Evolutionary conservation across 2,113 vertebrate genomes (phyloP).

Genomic region (Euleptes europaea): DNA sequence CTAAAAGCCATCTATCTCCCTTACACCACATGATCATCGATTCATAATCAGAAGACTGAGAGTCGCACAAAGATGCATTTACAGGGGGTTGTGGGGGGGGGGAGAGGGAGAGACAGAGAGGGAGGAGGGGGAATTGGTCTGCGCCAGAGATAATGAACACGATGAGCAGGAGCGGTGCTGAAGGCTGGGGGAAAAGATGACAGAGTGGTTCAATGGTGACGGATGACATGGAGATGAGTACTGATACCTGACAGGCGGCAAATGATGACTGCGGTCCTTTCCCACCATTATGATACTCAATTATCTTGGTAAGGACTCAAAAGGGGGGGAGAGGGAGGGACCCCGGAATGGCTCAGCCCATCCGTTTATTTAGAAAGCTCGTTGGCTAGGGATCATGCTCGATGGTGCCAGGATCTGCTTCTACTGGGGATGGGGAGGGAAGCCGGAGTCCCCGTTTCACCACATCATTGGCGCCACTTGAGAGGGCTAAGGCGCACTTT

Average conservation of each 20-base stretch:
- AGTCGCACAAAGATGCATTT: constrained; percentile 88
- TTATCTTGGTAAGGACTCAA: constrained; percentile 86
- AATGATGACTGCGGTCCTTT: constrained; percentile 88
- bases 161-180: constrained; percentile 84
- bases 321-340: constrained; percentile 56
- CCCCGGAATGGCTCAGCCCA: constrained; percentile 67
- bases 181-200: constrained; percentile 85
- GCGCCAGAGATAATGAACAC: constrained; percentile 92
- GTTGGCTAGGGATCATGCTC: constrained; percentile 41
- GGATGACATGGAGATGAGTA: constrained; percentile 88
- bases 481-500: constrained; percentile 60
- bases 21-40: constrained; percentile 99
- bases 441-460: constrained; percentile 53
- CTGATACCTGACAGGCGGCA: constrained; percentile 92
- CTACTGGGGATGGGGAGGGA: not conserved
- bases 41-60: constrained; percentile 96
- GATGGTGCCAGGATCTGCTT: constrained; percentile 62
- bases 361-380: constrained; percentile 67
- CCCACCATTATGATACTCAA: constrained; percentile 88
- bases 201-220: constrained; percentile 91
- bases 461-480: constrained; percentile 60
- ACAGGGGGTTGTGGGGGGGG: constrained; percentile 67
- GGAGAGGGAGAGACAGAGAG: not conserved
- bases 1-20: constrained; percentile 99
- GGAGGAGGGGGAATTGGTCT: constrained; percentile 71